phyloP scores from a whole-genome alignment of 2,888 invertebrate species.

The Carcina quercana region DNA sequence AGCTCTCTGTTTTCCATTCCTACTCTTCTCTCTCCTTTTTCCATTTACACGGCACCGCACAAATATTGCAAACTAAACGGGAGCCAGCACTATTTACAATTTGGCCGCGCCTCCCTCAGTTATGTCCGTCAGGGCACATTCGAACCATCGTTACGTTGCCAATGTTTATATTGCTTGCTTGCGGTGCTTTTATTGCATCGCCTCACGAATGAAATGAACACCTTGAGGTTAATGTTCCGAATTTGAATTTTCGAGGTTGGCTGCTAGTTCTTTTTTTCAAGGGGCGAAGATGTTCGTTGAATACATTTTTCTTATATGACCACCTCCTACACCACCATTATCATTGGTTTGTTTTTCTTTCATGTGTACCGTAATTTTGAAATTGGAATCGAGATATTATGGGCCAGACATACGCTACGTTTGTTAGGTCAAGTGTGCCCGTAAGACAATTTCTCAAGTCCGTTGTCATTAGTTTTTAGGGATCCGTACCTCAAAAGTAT shows the following conservation, averaged over 20 bases:
- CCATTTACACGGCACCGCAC: constrained; percentile 68
- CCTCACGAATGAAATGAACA: constrained; percentile 10
- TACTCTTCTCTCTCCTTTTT: constrained; percentile 50
- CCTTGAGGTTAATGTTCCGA: constrained; percentile 18
- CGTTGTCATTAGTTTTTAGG: no score
- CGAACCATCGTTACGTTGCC: constrained; percentile 49
- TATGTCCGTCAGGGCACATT: constrained; percentile 60
- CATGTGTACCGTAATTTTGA: no score
- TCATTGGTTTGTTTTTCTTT: no score
- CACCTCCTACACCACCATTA: no score
- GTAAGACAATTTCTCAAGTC: no score
- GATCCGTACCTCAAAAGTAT: no score
- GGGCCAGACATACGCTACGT: no score
- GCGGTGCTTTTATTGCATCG: constrained; percentile 23
- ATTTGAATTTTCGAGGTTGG: constrained; percentile 14
- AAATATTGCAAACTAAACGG: constrained; percentile 72
- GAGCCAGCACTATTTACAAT: constrained; percentile 66
- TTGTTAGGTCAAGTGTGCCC: no score
- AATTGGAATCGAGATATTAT: no score
- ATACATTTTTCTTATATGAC: no score
- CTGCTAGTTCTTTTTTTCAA: constrained; percentile 2
- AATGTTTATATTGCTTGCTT: constrained; percentile 56
- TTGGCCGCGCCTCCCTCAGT: constrained; percentile 39
- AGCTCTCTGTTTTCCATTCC: constrained; percentile 15
- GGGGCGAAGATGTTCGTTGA: no score